Base-by-base conservation (phyloP, 1,140 invertebrate genomes). In the Sitobion miscanthi region DNA sequence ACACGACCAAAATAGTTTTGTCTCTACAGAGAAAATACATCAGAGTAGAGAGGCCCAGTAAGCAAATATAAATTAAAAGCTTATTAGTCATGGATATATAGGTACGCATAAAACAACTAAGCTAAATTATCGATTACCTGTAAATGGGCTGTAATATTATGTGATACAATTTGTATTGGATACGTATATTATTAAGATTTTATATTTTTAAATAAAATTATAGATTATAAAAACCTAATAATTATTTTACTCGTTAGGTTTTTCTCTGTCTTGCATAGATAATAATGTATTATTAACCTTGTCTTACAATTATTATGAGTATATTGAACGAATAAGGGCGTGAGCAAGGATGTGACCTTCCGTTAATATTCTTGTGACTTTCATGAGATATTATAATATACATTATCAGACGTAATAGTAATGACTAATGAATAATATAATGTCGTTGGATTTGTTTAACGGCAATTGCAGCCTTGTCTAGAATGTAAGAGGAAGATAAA, bases 311-410 rank as follows among this genome's bases (percentile, higher is more conserved):
- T 93, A 92, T 85, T 52, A 90, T 45, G 52, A 89, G 88, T 89
- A 57, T 20, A 89, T 57, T 91, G 90, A 38, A 93, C 91, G 52
- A 57, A 52, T 93, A 85, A 93, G 91, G 91, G 91, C 91, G 49
- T 93, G 23, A 83, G 82, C 91, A 93, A 93, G 91, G 91, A 93
- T 93, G 35, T 86, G 91, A 93, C 91, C 91, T 93, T 93, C 77
- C 49, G 21, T 54, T 92, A 93, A 86, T 91, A 91, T 91, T 91
- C 85, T 85, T 83, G 82, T 85, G 35, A 93, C 91, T 93, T 93
- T 93, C 49, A 42, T 93, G 49, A 86, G 82, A 93, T 57, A 93
- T 93, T 85, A 52, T 42, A 42, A 52, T 42, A 42, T 52, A 93
- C 91, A 57, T 93, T 54, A 86, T 83, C 49, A 23, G 25, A 30